Evolutionary conservation across 2,113 vertebrate genomes (phyloP).

Genomic region (Siniperca knerii): DNA sequence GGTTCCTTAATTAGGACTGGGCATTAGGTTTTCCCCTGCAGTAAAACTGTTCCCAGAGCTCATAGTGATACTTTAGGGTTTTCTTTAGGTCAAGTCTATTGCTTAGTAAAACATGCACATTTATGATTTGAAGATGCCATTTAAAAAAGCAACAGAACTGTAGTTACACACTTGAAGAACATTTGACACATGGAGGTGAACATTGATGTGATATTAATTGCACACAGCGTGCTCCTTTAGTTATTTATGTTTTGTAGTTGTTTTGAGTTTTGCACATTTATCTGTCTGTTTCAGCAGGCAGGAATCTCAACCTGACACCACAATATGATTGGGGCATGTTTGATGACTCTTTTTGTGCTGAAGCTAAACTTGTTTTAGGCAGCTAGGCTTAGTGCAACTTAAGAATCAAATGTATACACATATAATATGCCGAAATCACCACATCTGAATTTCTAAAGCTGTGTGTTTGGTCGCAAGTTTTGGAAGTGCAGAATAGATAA

Average conservation of each 20-base stretch:
- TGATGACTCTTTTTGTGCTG: not conserved
- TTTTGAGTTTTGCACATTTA: not conserved
- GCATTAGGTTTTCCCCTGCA: not conserved
- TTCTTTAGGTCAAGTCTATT: not conserved
- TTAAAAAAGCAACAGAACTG: not conserved
- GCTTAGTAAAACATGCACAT: not conserved
- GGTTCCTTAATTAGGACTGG: conserved; percentile 2
- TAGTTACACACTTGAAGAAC: not conserved
- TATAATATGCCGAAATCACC: not conserved
- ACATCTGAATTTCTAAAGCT: no score
- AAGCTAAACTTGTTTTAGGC: not conserved
- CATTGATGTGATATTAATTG: not conserved
- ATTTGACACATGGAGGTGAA: not conserved
- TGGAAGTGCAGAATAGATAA: no score
- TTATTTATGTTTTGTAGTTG: not conserved
- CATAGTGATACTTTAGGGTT: not conserved
- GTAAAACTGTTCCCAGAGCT: not conserved
- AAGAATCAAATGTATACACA: not conserved
- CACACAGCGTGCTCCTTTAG: not conserved
- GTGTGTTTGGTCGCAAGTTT: not conserved
- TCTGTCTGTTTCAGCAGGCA: not conserved
- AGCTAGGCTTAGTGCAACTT: not conserved
- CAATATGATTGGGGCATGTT: no score
- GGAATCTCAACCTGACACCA: not conserved
- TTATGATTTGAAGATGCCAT: not conserved